Evolutionary conservation across 2,113 vertebrate species (phyloP).

Genomic region (Neogobius melanostomus): DNA sequence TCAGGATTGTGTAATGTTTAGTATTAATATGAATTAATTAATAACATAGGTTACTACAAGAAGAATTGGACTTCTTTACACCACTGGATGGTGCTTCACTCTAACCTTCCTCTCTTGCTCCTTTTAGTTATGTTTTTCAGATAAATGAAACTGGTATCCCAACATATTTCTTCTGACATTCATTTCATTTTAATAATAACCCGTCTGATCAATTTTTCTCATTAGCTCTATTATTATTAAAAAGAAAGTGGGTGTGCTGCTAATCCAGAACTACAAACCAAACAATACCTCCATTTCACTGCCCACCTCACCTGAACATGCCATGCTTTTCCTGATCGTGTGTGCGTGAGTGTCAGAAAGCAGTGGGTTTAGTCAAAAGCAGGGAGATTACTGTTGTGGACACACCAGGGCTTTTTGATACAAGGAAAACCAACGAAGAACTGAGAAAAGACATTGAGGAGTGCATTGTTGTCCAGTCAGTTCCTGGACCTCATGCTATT

Average conservation of each 20-base stretch:
- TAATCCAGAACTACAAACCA: too few species aligned
- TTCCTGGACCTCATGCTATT: constrained; percentile 56
- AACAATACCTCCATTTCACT: not conserved
- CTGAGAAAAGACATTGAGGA: constrained; percentile 16
- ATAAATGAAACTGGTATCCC: not conserved
- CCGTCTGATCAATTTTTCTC: too few species aligned
- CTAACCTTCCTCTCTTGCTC: not conserved
- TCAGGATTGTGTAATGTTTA: too few species aligned
- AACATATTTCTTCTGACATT: too few species aligned
- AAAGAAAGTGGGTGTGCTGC: not conserved
- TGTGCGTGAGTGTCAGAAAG: constrained; percentile 5
- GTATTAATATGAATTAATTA: too few species aligned
- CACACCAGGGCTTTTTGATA: constrained; percentile 62
- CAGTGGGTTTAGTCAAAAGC: not conserved
- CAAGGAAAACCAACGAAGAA: rapidly evolving
- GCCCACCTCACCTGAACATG: not conserved
- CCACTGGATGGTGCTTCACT: not conserved
- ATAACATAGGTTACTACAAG: too few species aligned
- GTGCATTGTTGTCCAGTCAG: constrained; percentile 38
- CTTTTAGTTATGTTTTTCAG: not conserved
- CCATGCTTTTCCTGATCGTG: not conserved
- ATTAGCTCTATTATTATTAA: too few species aligned
- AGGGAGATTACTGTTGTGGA: constrained; percentile 49
- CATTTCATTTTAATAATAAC: too few species aligned
- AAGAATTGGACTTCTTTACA: too few species aligned